Conservation (phyloP, 2,797 vertebrate genomes). For the Typhlichthys eigenmanni region DNA sequence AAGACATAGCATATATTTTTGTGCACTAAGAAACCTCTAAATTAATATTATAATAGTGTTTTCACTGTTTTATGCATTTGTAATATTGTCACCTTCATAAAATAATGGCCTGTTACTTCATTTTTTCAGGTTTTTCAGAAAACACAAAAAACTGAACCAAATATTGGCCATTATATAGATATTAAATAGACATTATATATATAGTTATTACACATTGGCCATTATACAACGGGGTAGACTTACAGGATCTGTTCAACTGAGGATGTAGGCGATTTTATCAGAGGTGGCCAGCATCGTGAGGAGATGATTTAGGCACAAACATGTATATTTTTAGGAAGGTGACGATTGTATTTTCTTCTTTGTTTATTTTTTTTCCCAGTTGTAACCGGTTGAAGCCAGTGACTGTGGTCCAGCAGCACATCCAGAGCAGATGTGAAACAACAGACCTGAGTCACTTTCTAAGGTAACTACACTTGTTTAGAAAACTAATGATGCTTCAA, state of each 20-base stretch:
- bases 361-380: slow-evolving; percentile 54
- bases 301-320: background rate
- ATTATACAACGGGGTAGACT: background rate
- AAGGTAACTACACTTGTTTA: slow-evolving; percentile 59
- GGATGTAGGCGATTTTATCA: too few relatives aligned
- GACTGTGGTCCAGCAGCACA: slow-evolving; percentile 61
- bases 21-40: too few relatives aligned
- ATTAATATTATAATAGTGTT: too few relatives aligned
- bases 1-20: background rate
- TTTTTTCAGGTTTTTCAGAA: too few relatives aligned
- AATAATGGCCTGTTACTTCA: too few relatives aligned
- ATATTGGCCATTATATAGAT: too few relatives aligned
- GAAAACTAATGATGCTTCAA: too few relatives aligned
- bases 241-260: background rate
- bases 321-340: background rate
- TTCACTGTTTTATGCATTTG: too few relatives aligned
- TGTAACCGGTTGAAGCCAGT: slow-evolving; percentile 71
- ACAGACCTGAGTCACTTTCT: slow-evolving; percentile 55
- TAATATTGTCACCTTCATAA: too few relatives aligned
- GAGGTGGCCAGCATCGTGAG: too few relatives aligned
- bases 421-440: slow-evolving; percentile 56
- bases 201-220: background rate
- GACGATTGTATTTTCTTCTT: background rate
- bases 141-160: too few relatives aligned
- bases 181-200: too few relatives aligned